A percentile compares a stretch with the other conserved stretches of the same genome.
Evolutionary conservation across 2,888 invertebrate genomes (phyloP).

Genomic region (Synanthedon formicaeformis): DNA sequence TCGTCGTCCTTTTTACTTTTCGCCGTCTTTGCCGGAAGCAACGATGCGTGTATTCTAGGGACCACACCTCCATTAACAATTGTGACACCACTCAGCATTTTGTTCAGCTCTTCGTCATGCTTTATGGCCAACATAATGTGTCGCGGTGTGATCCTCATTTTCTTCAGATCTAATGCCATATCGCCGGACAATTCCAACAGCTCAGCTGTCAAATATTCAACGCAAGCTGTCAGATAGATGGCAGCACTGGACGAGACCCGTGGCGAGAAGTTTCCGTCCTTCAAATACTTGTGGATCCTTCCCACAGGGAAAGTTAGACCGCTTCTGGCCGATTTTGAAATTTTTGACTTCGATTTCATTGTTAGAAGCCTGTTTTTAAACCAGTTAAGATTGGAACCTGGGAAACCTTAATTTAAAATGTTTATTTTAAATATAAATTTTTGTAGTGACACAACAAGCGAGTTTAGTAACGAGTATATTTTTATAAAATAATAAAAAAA

Average conservation of each 20-base stretch:
- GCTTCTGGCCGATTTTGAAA: conserved; percentile 52
- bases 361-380: too few relatives aligned
- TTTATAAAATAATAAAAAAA: too few relatives aligned
- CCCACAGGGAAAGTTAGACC: conserved; percentile 70
- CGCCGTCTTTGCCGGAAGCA: conserved; percentile 41
- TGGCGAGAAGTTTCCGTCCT: conserved; percentile 73
- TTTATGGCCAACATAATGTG: conserved; percentile 40
- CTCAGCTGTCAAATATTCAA: conserved; percentile 78
- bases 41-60: conserved; percentile 28
- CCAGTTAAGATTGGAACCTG: too few relatives aligned
- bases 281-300: conserved; percentile 67
- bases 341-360: too few relatives aligned
- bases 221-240: conserved; percentile 66
- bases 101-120: conserved; percentile 41
- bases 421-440: background rate
- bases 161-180: conserved; percentile 75
- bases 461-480: too few relatives aligned
- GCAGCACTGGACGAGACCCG: conserved; percentile 66
- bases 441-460: too few relatives aligned
- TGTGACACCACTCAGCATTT: conserved; percentile 31
- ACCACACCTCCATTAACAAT: conserved; percentile 41
- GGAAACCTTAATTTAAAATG: too few relatives aligned
- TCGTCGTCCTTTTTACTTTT: conserved; percentile 12
- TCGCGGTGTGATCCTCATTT: conserved; percentile 53
- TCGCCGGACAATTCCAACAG: conserved; percentile 74